phyloP scores from a whole-genome alignment of 2,888 invertebrate genomes.

The Cacoxenus indagator region DNA sequence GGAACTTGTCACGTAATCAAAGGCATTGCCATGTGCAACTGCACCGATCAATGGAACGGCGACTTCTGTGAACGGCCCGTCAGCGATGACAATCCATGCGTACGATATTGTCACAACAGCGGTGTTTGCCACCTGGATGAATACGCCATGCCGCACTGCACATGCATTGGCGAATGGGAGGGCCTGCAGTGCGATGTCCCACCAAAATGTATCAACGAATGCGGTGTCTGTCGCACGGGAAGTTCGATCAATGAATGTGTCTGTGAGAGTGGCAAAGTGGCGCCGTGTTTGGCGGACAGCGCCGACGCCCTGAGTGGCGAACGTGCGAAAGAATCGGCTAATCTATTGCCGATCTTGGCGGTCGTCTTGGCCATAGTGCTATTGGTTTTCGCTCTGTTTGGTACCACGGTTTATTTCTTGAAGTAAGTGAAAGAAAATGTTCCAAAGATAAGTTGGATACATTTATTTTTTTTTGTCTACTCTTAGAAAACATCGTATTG shows the following conservation, averaged over 20 bases:
- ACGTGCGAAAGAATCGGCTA: conserved; percentile 49
- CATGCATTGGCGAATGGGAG: conserved; percentile 74
- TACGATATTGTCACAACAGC: conserved; percentile 73
- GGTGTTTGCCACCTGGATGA: conserved; percentile 75
- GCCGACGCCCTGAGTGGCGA: conserved; percentile 66
- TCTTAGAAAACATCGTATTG: conserved; percentile 72
- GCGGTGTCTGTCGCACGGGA: conserved; percentile 66
- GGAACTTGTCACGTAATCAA: conserved; percentile 73
- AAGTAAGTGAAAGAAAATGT: conserved; percentile 67
- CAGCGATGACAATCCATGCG: conserved; percentile 77
- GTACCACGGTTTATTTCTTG: conserved; percentile 66
- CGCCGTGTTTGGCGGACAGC: conserved; percentile 67
- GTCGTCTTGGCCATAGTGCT: conserved; percentile 61
- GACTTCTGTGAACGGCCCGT: conserved; percentile 74
- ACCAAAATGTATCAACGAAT: conserved; percentile 65
- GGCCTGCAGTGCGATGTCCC: conserved; percentile 74
- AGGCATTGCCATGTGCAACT: conserved; percentile 73
- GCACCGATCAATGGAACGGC: conserved; percentile 74
- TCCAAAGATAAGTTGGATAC: not conserved
- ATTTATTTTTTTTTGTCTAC: not conserved
- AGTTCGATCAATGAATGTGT: conserved; percentile 69
- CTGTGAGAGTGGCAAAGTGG: conserved; percentile 61
- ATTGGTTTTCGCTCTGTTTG: conserved; percentile 62
- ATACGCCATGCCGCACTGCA: conserved; percentile 72
- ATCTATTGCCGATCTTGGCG: conserved; percentile 63